Evolutionary conservation across 2,113 vertebrate species (phyloP).

Genomic region (Eulacestoma nigropectus): DNA sequence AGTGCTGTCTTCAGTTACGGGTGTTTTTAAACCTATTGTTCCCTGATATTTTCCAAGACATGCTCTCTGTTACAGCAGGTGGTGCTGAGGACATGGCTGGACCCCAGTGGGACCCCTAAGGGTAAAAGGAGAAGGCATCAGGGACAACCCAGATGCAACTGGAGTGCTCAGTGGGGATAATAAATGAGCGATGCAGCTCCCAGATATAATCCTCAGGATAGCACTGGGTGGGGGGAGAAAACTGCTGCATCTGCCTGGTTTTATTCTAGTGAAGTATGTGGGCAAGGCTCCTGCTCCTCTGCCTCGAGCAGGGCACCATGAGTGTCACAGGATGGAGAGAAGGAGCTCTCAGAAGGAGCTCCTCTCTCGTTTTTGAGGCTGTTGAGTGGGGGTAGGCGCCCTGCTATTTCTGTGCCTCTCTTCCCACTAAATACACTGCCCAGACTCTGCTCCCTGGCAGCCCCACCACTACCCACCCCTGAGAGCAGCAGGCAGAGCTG

Average conservation of each 20-base stretch:
- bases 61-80: background rate
- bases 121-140: background rate
- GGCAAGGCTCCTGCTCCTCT: background rate
- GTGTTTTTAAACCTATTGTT: background rate
- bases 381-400: background rate
- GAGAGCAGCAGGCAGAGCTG: background rate
- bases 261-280: background rate
- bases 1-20: background rate
- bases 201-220: background rate
- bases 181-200: rapidly evolving
- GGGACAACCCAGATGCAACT: background rate
- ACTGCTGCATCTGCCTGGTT: background rate
- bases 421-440: background rate
- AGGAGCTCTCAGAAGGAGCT: background rate
- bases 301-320: background rate
- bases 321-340: rapidly evolving
- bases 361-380: background rate
- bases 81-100: background rate
- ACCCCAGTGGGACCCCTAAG: background rate
- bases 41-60: background rate
- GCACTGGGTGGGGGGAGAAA: background rate
- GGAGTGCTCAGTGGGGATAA: background rate
- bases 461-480: background rate
- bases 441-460: background rate
- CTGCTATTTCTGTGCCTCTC: background rate